Base-by-base conservation (phyloP, 2,113 vertebrate genomes). In the Oryzias woworae region DNA sequence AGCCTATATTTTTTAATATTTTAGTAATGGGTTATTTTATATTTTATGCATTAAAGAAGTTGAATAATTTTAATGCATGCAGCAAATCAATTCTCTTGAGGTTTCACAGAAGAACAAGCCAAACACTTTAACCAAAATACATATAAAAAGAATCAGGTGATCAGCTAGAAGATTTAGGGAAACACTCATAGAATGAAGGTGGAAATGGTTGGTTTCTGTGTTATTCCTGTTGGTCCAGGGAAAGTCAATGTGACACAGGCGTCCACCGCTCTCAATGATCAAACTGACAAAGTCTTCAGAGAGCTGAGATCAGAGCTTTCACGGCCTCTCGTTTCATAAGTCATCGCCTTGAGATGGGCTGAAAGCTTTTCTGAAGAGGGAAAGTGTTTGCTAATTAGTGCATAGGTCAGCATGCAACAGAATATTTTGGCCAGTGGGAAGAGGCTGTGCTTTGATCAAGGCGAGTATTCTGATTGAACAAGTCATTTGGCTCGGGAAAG, bases 341-440 rank as follows among this genome's bases (percentile, higher is more conserved):
- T 80, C 62, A 22, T 57, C 69, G 72, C 50, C 61, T 46, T 69
- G 83, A 80, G 66, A 74, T 20, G 28, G 52, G 56, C 67, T 53
- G 61, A 73, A 66, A 69, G 42, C 24, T 62, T 80, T 76, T 81
- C 66, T 77, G 76, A 85, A 60, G 76, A 75, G 65, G 45, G 42
- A 81, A 87, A 83, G 79, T 81, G 79, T 84, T 87, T 86, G 77
- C 85, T 90, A 90, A 91, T 90, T 87, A 87, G 85, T 67, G 81
- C 63, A 82, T 70, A 79, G 86, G 89, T 90, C 86, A 90, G 86
- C 77, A 80, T 86, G 85, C 74, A 86, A 88, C 78, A 78, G 73
- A 82, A 87, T 85, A 81, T 84, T 87, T 81, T 87, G 86, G 78
- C 86, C 85, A 63, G 75, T 71, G 71, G 77, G 83, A 81, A 52